Base-by-base conservation (phyloP, 2,888 invertebrate genomes). In the Acrocera orbiculus region DNA sequence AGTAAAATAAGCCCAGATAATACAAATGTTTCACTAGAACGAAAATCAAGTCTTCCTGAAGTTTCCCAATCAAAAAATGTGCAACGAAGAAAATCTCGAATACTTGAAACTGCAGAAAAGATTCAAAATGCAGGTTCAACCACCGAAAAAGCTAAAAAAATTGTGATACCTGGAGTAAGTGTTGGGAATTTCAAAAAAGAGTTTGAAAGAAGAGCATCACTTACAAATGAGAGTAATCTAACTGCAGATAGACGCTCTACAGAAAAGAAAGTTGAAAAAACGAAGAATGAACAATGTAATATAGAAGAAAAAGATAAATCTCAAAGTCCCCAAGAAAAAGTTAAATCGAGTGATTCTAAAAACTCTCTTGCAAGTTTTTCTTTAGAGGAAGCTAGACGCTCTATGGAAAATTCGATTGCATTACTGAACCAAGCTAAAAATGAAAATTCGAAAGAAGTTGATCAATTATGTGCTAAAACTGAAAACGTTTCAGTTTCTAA, bases 101-200 rank as follows among this genome's bases (percentile, higher is more conserved):
- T 76, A 39, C 70, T 76, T 41, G 76, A 76, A 49, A 71, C 71
- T 0, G 73, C 74, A 1, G 76, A 76, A 49, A 74, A 74, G 50
- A 75, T 76, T 51, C 73, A 72, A 48, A 72, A 67, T 40, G 57
- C 67, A 51, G 56, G 42, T 35, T 51, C 48, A 40, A 47, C 50
- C 6, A 40, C 40, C 15, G 64, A 67, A 30, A 81, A 81, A 52
- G 76, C 76, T 22, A 83, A 81, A 58, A 86, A 83, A 56, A 66
- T 83, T 32, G 73, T 80, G 42, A 77, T 85, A 50, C 79, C 83
- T 19, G 70, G 70, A 20, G 81, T 83, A 11, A 85, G 79, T 53
- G 85, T 87, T 2, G 82, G 80, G 33, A 85, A 79, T 51, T 85
- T 80, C 45, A 86, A 85, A 46, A 78, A 79, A 47, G 83, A 81